These are phyloP conservation scores for Cyclophora punctaria DNA, from an alignment of 2,888 invertebrate genomes.

Conservation along the genomic window DNA sequence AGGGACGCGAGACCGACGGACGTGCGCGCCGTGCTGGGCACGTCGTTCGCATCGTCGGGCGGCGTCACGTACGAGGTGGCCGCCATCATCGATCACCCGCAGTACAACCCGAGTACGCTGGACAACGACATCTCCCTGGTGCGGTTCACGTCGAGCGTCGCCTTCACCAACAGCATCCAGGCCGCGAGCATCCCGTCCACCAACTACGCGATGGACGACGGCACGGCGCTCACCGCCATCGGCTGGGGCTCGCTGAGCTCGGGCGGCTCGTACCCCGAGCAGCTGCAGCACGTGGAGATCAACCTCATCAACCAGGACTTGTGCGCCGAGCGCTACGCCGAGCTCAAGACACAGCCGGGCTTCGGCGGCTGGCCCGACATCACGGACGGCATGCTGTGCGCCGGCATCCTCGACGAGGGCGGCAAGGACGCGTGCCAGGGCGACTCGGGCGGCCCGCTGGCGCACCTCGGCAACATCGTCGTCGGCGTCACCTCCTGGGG, in stretches of 20 bases:
- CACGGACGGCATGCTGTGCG: constrained; percentile 49
- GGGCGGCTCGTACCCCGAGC: constrained; percentile 21
- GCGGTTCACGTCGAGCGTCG: constrained; percentile 22
- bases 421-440: constrained; percentile 57
- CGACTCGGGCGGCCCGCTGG: constrained; percentile 72
- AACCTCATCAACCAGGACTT: constrained; percentile 38
- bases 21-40: constrained; percentile 39
- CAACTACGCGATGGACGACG: constrained; percentile 24
- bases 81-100: constrained; percentile 22
- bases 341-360: constrained; percentile 27
- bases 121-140: constrained; percentile 40
- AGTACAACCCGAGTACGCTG: constrained; percentile 20
- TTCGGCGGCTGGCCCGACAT: constrained; percentile 28
- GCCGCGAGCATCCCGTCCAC: constrained; percentile 29
- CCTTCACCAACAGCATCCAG: constrained; percentile 14
- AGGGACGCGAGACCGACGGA: constrained; percentile 28
- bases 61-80: constrained; percentile 23
- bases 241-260: constrained; percentile 36
- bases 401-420: constrained; percentile 42
- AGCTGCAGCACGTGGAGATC: constrained; percentile 36
- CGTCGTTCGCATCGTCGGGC: constrained; percentile 23
- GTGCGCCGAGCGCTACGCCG: constrained; percentile 43
- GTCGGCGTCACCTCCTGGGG: constrained; percentile 70
- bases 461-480: constrained; percentile 38
- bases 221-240: constrained; percentile 19